Evolutionary conservation across 1,140 invertebrate species (phyloP), one percentile per base, ranked within the genome.

Genomic region (Ladona fulva): DNA sequence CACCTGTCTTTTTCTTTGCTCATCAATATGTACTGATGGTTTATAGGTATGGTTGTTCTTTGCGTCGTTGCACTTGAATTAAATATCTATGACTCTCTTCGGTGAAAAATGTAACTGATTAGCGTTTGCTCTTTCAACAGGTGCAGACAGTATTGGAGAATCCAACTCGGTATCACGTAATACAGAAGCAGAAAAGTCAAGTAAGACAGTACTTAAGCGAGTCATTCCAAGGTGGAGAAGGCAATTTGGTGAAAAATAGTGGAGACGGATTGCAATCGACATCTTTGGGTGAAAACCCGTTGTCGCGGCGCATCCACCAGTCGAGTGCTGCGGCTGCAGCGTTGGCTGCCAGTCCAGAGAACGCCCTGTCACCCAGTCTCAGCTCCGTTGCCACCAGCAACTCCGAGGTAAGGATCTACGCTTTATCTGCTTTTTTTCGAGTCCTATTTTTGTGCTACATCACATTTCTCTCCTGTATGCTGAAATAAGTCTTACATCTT

Each of bases 91-190:
- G n/a, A n/a, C n/a, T n/a, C n/a, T n/a, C n/a, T n/a, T n/a, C n/a
- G n/a, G n/a, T n/a, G n/a, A n/a, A n/a, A n/a, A n/a, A n/a, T n/a
- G n/a, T n/a, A n/a, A n/a, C n/a, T n/a, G n/a, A n/a, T n/a, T n/a
- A n/a, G n/a, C n/a, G n/a, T n/a, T n/a, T n/a, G n/a, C n/a, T n/a
- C n/a, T 12, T 22, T 66, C 52, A 16, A 66, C 83, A 93, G 92
- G 93, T 95, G 77, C 89, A 91, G 83, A 96, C 94, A 24, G 89
- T 92, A 79, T 85, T 97, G 82, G 93, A 96, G 84, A 96, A 97
- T 85, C 95, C 95, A 74, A 97, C 95, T 24, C 89, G 91, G 80
- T 97, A 96, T 85, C 94, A 97, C 87, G 93, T 97, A 78, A 92
- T 94, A 77, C 92, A 97, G 85, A 96, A 93, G 81, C 93, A 95